These are phyloP conservation scores for Meghimatium bilineatum DNA, from an alignment of 2,888 invertebrate species.

Conservation along the genomic window DNA sequence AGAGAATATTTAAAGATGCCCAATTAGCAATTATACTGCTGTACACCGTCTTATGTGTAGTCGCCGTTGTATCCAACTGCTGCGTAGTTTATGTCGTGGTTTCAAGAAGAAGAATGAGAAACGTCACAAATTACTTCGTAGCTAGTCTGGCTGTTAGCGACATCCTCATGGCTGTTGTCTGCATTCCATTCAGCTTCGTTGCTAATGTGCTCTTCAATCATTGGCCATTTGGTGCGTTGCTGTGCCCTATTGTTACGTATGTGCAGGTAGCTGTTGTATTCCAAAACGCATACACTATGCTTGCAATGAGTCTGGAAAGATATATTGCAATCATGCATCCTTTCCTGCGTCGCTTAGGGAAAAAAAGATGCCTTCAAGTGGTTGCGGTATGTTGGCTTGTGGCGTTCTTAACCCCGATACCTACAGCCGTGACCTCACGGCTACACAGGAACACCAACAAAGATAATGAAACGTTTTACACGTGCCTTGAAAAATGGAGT, in stretches of 20 bases:
- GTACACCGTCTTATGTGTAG: conserved; percentile 48
- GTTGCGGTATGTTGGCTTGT: conserved; percentile 86
- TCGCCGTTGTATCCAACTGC: conserved; percentile 52
- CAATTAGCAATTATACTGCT: conserved; percentile 16
- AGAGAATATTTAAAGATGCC: neutral
- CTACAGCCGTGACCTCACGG: conserved; percentile 85
- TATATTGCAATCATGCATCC: conserved; percentile 94
- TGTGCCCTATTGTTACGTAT: conserved; percentile 90
- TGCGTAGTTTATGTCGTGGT: conserved; percentile 53
- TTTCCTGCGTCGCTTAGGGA: conserved; percentile 86
- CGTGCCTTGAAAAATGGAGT: conserved; percentile 54
- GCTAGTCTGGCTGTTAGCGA: conserved; percentile 77
- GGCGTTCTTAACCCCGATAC: conserved; percentile 88
- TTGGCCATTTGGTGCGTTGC: conserved; percentile 90
- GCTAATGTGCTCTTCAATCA: conserved; percentile 86
- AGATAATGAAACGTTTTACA: conserved; percentile 46
- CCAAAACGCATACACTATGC: conserved; percentile 91
- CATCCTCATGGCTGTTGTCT: conserved; percentile 76
- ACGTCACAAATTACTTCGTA: conserved; percentile 87
- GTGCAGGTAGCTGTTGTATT: conserved; percentile 79
- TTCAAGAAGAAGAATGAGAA: conserved; percentile 89
- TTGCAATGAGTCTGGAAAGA: conserved; percentile 92
- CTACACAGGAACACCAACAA: conserved; percentile 44
- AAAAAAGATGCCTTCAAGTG: conserved; percentile 83
- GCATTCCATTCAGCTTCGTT: conserved; percentile 81